A percentile compares a stretch with the other conserved stretches of the same genome.
These are phyloP conservation scores for Madoqua kirkii DNA, from an alignment of 2,113 vertebrate genomes.

Conservation along the genomic window DNA sequence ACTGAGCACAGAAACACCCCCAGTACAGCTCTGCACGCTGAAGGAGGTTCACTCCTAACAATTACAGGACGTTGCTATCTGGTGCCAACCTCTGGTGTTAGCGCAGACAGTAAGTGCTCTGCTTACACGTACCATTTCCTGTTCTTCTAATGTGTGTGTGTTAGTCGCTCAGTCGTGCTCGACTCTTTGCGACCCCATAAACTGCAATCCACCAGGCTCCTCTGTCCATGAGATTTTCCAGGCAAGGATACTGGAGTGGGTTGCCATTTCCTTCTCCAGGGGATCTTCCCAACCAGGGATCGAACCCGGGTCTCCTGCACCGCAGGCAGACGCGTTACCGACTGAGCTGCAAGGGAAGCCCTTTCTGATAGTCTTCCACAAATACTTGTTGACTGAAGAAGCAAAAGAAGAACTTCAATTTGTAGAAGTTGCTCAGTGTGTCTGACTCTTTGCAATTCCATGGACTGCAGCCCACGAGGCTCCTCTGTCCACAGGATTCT, in stretches of 20 bases:
- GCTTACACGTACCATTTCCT: not conserved
- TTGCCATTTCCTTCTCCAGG: no score
- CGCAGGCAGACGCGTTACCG: no score
- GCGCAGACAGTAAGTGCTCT: not conserved
- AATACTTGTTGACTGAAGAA: not conserved
- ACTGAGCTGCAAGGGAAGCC: no score
- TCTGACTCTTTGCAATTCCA: not conserved
- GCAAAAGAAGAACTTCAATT: not conserved
- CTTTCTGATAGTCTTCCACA: not conserved
- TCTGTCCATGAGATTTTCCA: no score
- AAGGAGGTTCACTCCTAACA: not conserved
- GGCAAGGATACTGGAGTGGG: no score
- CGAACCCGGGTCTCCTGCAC: no score
- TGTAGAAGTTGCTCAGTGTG: not conserved
- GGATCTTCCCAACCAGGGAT: no score
- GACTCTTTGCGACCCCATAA: no score
- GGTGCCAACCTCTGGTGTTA: not conserved
- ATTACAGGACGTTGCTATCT: not conserved
- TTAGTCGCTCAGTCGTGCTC: no score
- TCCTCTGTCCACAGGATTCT: not conserved
- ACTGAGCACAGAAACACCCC: not conserved
- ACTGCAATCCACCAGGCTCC: no score
- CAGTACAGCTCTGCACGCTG: not conserved
- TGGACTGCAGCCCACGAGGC: not conserved
- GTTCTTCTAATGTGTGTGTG: not conserved